phyloP scores from a whole-genome alignment of 2,888 invertebrate genomes.

The Caprella mutica region DNA sequence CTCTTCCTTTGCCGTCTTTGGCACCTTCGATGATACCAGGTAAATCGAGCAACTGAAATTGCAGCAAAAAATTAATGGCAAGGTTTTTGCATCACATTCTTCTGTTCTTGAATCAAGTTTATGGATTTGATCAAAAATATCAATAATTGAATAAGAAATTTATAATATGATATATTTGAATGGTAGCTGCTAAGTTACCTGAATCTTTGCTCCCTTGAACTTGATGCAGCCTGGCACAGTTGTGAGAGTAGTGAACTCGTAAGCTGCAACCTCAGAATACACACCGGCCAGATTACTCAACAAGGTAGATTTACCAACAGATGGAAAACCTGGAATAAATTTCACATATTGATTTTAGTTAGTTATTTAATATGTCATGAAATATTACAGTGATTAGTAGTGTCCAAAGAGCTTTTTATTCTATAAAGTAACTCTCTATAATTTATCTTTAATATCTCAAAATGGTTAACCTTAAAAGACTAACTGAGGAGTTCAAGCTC shows the following conservation, averaged over 20 bases:
- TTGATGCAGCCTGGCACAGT: conserved; percentile 99
- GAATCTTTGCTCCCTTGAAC: conserved; percentile 98
- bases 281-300: conserved; percentile 97
- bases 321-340: conserved; percentile 84
- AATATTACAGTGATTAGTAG: too few relatives aligned
- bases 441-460: too few relatives aligned
- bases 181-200: too few relatives aligned
- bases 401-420: too few relatives aligned
- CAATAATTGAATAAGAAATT: background rate
- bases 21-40: conserved; percentile 99
- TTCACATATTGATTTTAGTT: too few relatives aligned
- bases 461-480: too few relatives aligned
- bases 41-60: conserved; percentile 74
- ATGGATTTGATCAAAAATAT: background rate
- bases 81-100: background rate
- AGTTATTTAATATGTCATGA: too few relatives aligned
- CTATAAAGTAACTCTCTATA: too few relatives aligned
- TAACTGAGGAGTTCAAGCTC: too few relatives aligned
- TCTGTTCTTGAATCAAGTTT: background rate
- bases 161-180: too few relatives aligned
- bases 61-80: background rate
- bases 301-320: conserved; percentile 96
- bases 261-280: conserved; percentile 97
- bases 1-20: conserved; percentile 98
- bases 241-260: conserved; percentile 98